Evolutionary conservation across 2,888 invertebrate species (phyloP), one percentile per base, ranked within the genome.

Genomic region (Oasisia sp.): DNA sequence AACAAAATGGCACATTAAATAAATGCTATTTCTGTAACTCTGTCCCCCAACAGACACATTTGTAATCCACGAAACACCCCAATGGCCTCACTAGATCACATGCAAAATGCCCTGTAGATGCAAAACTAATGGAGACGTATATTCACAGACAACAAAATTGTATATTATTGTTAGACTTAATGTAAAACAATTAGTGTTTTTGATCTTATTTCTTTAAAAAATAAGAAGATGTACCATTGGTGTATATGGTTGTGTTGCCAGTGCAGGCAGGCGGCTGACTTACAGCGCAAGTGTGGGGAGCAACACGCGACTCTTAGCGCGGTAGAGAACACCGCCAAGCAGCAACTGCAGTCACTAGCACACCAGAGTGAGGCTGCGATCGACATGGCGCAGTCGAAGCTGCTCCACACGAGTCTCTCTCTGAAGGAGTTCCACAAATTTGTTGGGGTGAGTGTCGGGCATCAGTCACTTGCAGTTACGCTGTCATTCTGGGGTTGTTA

Each of bases 281-380:
- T 94, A 19, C 94, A 95, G 91, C 93, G 93, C 11, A 94, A 94
- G 93, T 93, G 94, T 38, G 91, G 93, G 45, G 94, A 95, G 92
- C 93, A 95, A 91, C 95, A 95, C 93, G 89, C 93, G 7, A 94
- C 95, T 7, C 93, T 96, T 90, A 92, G 93, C 0, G 95, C 95
- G 89, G 93, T 96, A 93, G 95, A 96, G 94, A 93, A 93, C 44
- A 94, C 95, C 27, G 96, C 96, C 0, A 95, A 95, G 91, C 95
- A 95, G 89, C 96, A 96, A 93, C 94, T 96, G 92, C 95, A 95
- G 91, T 94, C 94, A 8, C 93, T 96, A 91, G 96, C 96, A 4
- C 92, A 93, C 32, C 95, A 96, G 93, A 96, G 96, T 93, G 96
- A 96, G 93, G 94, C 94, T 9, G 96, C 96, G 9, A 94, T 96